Evolutionary conservation across 2,888 invertebrate genomes (phyloP), one percentile per base, ranked within the genome.

Genomic region (Steinernema scapterisci): DNA sequence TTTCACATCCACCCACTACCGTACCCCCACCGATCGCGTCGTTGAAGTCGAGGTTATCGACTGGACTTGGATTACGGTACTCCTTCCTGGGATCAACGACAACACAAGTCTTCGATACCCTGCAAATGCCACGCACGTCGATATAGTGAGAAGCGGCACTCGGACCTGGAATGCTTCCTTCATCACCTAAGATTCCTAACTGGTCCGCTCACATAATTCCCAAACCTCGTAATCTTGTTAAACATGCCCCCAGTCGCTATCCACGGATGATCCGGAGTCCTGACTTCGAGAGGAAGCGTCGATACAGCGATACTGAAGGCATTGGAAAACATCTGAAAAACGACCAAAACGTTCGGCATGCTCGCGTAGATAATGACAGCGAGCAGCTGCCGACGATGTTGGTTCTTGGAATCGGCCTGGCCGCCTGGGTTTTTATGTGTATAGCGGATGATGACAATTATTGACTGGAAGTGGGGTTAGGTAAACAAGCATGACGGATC

Each of bases 281-380:
- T 16, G 5, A n/a, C 48, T 13, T 48, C 48, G 7, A 52, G 1
- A 3, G 52, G 52, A 11, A 52, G 23, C 21, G 52, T 3, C 2
- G 52, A 52, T n/a, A 52, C 23, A 23, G 23, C 21, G 1, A 52
- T 19, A n/a, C 11, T 23, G 11, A 21, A n/a, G 3, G 11, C 23
- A 23, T 52, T 52, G 2, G 52, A n/a, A 11, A 52, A 21, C 23
- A 21, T 19, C 11, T 21, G 21, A n/a, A 52, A 21, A 21, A 52
- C 23, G 21, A 63, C 63, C 27, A 63, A 16, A 31, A 63, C 38
- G 63, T 31, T 63, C 6, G 63, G 63, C 27, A 31, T 31, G 11
- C 31, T 63, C 7, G 63, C 63, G 63, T 63, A 63, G 63, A 63
- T 27, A 16, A 63, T 31, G 16, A 63, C 63, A 16, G 63, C 23